phyloP scores from a whole-genome alignment of 2,888 invertebrate genomes.

The Conomelus anceps region DNA sequence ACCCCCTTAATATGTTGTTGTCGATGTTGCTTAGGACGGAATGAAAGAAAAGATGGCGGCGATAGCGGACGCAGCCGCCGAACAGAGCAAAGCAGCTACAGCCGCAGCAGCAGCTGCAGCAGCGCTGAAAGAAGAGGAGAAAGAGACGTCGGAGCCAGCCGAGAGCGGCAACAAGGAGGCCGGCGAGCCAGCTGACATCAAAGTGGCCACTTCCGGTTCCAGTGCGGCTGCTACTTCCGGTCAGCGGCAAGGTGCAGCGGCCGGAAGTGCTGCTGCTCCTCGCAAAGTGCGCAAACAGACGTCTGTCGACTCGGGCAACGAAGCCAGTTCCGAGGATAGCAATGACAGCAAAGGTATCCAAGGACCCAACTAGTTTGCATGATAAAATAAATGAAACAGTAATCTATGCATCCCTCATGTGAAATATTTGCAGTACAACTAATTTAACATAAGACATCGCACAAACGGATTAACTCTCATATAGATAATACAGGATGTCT shows the following conservation, averaged over 20 bases:
- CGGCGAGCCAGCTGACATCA: slow-evolving; percentile 20
- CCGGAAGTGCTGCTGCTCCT: slow-evolving; percentile 43
- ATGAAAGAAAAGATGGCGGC: slow-evolving; percentile 76
- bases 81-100: slow-evolving; percentile 40
- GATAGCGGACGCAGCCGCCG: slow-evolving; percentile 49
- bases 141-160: neutral
- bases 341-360: slow-evolving; percentile 72
- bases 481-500: too few species aligned
- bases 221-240: neutral
- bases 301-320: slow-evolving; percentile 80
- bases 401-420: too few species aligned
- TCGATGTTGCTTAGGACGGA: slow-evolving; percentile 61
- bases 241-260: slow-evolving; percentile 31
- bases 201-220: slow-evolving; percentile 23
- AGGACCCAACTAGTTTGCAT: neutral
- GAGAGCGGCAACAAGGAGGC: neutral
- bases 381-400: too few species aligned
- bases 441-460: too few species aligned
- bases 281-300: slow-evolving; percentile 55
- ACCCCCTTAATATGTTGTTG: neutral
- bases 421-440: too few species aligned
- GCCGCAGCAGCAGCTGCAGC: slow-evolving; percentile 13
- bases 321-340: slow-evolving; percentile 90
- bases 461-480: too few species aligned
- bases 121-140: too few species aligned